Evolutionary conservation across 2,797 vertebrate species (phyloP).

Genomic region (Crenichthys baileyi): DNA sequence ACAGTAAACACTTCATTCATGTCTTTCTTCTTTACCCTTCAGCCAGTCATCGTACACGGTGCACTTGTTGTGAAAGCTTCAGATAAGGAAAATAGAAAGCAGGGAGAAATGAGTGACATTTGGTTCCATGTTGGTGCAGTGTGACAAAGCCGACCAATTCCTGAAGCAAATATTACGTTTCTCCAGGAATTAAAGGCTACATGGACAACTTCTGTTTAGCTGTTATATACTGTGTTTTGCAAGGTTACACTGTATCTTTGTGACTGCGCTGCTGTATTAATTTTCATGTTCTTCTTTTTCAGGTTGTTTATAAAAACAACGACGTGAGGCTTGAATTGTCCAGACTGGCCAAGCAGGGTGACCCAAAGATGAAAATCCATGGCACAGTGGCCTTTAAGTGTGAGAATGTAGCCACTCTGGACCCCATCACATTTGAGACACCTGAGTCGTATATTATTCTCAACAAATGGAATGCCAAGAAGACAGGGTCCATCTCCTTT

Average conservation of each 20-base stretch:
- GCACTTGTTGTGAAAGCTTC: conserved; percentile 23
- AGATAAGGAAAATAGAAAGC: conserved; percentile 21
- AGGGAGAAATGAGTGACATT: conserved; percentile 31
- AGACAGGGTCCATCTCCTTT: conserved; percentile 98
- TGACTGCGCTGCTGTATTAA: background rate
- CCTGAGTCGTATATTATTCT: conserved; percentile 95
- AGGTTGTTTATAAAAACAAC: conserved; percentile 99
- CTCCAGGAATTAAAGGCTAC: conserved; percentile 17
- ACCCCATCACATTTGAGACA: conserved; percentile 98
- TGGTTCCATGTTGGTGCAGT: conserved; percentile 15
- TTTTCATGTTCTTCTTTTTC: conserved; percentile 48
- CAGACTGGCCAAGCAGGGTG: conserved; percentile 91
- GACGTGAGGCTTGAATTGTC: conserved; percentile 96
- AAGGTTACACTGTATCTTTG: background rate
- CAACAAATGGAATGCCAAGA: conserved; percentile 98
- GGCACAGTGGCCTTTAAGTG: conserved; percentile 98
- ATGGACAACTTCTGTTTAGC: conserved; percentile 13
- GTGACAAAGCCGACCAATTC: conserved; percentile 15
- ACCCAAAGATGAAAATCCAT: conserved; percentile 96
- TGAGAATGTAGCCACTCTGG: conserved; percentile 96
- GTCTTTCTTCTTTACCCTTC: conserved; percentile 29
- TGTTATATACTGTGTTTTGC: background rate
- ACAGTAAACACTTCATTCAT: conserved; percentile 32
- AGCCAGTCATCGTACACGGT: background rate
- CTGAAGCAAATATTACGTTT: conserved; percentile 22